These are phyloP conservation scores for Drosophila kohkoa DNA, from an alignment of 1,140 invertebrate species.

Conservation along the genomic window DNA sequence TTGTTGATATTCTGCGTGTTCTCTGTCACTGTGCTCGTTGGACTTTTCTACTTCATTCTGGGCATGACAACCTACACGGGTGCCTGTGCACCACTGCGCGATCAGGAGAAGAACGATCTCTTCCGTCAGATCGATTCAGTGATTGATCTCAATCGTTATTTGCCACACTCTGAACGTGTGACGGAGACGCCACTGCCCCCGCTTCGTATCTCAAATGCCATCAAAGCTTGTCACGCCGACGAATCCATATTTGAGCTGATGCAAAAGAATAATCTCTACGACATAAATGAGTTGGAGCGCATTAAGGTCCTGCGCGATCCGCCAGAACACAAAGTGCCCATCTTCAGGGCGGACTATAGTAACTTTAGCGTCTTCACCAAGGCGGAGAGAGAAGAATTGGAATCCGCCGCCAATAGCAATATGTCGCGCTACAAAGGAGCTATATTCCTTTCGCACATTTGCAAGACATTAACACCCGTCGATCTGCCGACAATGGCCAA, in stretches of 20 bases:
- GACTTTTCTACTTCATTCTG: constrained; percentile 89
- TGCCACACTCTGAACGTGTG: constrained; percentile 19
- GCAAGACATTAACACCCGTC: constrained; percentile 85
- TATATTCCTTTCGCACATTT: constrained; percentile 85
- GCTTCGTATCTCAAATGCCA: constrained; percentile 80
- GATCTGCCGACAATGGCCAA: constrained; percentile 44
- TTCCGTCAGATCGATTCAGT: constrained; percentile 88
- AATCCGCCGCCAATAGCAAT: constrained; percentile 87
- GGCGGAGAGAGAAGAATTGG: constrained; percentile 86
- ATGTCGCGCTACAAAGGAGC: constrained; percentile 76
- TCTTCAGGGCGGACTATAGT: constrained; percentile 83
- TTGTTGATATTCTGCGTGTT: constrained; percentile 92
- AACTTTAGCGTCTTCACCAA: constrained; percentile 87
- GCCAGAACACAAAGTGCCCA: constrained; percentile 31
- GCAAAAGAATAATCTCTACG: constrained; percentile 83
- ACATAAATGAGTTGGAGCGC: constrained; percentile 61
- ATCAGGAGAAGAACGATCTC: constrained; percentile 88
- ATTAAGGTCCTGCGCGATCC: constrained; percentile 74
- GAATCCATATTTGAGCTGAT: constrained; percentile 90
- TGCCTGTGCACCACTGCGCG: constrained; percentile 91
- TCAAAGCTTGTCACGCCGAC: constrained; percentile 90
- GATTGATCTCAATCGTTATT: constrained; percentile 86
- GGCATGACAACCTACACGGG: constrained; percentile 90
- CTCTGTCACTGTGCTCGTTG: constrained; percentile 89
- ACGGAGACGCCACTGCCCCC: constrained; percentile 29